Percentiles rank a stretch among this genome's conserved stretches.
These are phyloP conservation scores for Sitta carolinensis DNA, from an alignment of 2,797 vertebrate species.

Conservation along the genomic window DNA sequence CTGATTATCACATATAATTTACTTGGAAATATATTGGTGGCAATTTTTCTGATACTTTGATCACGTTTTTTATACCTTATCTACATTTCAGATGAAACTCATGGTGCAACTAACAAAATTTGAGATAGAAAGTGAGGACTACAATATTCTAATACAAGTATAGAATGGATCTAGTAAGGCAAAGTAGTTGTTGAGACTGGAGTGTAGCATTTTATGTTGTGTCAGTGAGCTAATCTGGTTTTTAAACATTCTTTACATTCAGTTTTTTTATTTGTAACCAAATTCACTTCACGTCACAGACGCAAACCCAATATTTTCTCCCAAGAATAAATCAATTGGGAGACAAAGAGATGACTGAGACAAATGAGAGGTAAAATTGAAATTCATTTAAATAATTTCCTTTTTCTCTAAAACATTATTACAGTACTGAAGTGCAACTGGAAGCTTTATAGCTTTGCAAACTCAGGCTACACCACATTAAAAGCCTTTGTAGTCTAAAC, in stretches of 20 bases:
- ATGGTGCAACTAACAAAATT: neutral
- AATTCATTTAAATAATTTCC: neutral
- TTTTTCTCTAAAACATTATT: neutral
- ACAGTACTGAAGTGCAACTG: neutral
- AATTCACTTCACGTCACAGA: fast-evolving
- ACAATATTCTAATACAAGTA: neutral
- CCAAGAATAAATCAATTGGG: neutral
- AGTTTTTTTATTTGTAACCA: neutral
- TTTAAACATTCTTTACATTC: neutral
- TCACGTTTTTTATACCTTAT: neutral
- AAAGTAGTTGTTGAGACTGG: neutral
- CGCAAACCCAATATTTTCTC: neutral
- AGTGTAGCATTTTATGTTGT: neutral
- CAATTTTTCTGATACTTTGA: neutral
- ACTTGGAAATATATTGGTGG: neutral
- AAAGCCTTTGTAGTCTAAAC: neutral
- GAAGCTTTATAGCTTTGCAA: neutral
- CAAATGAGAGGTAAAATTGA: neutral
- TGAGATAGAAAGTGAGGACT: neutral
- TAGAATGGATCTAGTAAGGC: neutral
- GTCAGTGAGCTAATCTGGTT: neutral
- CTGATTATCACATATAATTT: neutral
- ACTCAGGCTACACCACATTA: neutral
- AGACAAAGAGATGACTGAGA: neutral
- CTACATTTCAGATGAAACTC: neutral